phyloP scores from a whole-genome alignment of 2,797 vertebrate species.

The Acropternis orthonyx region DNA sequence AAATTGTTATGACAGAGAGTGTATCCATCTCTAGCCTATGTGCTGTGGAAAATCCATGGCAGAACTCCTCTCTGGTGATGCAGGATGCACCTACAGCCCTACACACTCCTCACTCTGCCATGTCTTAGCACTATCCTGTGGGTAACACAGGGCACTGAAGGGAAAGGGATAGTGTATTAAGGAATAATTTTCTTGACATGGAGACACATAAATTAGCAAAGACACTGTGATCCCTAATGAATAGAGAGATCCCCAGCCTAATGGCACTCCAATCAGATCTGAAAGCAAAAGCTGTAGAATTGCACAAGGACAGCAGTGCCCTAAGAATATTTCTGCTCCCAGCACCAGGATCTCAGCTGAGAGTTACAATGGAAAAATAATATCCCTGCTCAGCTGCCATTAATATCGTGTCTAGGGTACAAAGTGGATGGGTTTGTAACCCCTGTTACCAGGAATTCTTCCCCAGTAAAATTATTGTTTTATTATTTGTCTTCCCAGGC shows the following conservation, averaged over 20 bases:
- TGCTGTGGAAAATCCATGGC: background rate
- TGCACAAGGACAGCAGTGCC: too few species aligned
- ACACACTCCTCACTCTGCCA: background rate
- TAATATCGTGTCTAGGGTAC: background rate
- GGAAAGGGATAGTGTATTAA: background rate
- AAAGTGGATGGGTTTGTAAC: background rate
- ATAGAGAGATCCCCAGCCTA: background rate
- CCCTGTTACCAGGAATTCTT: background rate
- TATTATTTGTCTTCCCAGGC: background rate
- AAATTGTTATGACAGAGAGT: background rate
- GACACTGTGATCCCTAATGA: background rate
- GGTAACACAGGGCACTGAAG: background rate
- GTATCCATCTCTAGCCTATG: fast-evolving
- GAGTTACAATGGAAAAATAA: background rate
- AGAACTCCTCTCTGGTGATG: background rate
- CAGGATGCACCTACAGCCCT: too few species aligned
- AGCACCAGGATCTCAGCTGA: background rate
- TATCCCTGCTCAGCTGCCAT: background rate
- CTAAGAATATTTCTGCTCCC: background rate
- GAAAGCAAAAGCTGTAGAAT: background rate
- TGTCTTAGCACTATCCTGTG: background rate
- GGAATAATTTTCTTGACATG: background rate
- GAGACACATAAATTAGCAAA: background rate
- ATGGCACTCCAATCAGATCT: background rate
- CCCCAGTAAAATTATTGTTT: background rate